phyloP scores from a whole-genome alignment of 2,113 vertebrate genomes.

The sheep (Ovis aries) region DNA sequence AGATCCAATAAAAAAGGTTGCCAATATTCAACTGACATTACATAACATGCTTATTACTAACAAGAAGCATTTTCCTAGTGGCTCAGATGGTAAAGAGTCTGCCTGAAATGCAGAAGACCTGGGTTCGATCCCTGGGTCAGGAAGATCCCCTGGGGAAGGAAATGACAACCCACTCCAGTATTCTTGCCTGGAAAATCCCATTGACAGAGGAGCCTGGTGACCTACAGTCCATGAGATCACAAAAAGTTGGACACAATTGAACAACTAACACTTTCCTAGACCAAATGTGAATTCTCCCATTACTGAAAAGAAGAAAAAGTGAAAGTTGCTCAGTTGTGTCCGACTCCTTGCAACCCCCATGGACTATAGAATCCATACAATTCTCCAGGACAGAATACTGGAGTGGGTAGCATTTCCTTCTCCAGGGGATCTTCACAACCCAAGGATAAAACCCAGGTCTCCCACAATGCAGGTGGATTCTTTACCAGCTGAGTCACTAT shows the following conservation, averaged over 20 bases:
- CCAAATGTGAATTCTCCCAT: neutral
- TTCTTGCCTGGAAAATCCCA: neutral
- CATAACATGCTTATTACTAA: neutral
- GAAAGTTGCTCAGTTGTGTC: neutral
- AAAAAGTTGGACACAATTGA: neutral
- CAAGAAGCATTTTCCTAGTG: neutral
- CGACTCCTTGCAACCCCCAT: neutral
- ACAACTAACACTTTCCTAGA: neutral
- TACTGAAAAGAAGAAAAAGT: neutral
- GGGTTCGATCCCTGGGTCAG: neutral
- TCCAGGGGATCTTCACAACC: neutral
- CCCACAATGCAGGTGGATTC: accelerated
- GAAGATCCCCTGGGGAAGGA: neutral
- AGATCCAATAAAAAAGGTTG: neutral
- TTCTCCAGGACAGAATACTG: neutral
- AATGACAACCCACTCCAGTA: neutral
- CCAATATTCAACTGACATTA: neutral
- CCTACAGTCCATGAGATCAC: neutral
- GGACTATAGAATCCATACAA: neutral
- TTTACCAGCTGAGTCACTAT: neutral
- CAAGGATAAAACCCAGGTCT: neutral
- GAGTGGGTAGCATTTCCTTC: neutral
- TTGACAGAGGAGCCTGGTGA: neutral
- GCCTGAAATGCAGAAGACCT: neutral
- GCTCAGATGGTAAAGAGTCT: neutral